Evolutionary conservation across 1,140 invertebrate genomes (phyloP).

Genomic region (Hesperophylax magnus): DNA sequence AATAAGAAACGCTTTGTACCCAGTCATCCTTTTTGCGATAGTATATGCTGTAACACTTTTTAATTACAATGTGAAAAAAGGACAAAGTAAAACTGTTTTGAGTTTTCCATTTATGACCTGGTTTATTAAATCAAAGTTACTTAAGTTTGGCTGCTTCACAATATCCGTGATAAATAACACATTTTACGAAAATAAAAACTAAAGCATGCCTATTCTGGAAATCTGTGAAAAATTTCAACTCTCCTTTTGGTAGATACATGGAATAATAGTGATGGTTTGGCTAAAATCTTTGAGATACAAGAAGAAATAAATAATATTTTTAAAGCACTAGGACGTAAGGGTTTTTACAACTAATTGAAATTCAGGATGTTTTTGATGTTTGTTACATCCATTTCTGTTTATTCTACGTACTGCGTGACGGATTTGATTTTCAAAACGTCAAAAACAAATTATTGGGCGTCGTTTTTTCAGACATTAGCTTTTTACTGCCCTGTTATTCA

Average conservation of each 20-base stretch:
- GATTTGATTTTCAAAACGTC: background rate
- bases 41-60: background rate
- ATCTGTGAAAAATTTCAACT: conserved; percentile 9
- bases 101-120: background rate
- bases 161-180: background rate
- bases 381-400: background rate
- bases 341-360: background rate
- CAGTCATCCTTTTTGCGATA: background rate
- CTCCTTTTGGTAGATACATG: background rate
- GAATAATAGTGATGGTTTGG: background rate
- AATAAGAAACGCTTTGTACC: background rate
- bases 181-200: no score
- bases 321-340: background rate
- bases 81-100: background rate
- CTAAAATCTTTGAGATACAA: background rate
- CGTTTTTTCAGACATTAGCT: no score
- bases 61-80: background rate
- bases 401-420: background rate
- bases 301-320: background rate
- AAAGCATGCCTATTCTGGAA: background rate
- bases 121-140: no score
- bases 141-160: background rate
- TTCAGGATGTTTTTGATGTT: background rate
- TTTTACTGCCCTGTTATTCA: no score
- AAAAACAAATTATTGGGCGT: background rate